A percentile compares a stretch with the other conserved stretches of the same genome.
phyloP scores from a whole-genome alignment of 2,797 vertebrate species.

The Calcarius lapponicus region DNA sequence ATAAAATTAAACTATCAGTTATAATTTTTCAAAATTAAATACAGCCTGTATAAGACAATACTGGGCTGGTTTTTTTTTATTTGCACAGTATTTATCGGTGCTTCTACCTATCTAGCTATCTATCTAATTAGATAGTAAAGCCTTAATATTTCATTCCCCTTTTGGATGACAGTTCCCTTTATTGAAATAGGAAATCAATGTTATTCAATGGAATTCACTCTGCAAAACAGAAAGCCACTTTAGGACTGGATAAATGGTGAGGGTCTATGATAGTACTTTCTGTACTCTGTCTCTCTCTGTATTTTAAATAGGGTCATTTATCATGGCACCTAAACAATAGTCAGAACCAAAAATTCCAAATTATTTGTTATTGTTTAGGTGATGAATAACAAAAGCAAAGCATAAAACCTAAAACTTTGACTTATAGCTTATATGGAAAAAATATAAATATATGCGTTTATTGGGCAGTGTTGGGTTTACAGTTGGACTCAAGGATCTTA shows the following conservation, averaged over 20 bases:
- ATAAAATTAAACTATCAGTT: neutral
- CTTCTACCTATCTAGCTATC: neutral
- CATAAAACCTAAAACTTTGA: neutral
- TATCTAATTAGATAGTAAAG: neutral
- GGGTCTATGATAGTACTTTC: neutral
- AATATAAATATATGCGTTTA: neutral
- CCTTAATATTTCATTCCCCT: conserved; percentile 34
- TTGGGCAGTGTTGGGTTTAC: neutral
- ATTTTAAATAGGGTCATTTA: neutral
- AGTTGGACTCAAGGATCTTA: neutral
- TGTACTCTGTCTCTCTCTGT: neutral
- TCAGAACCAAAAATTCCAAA: neutral
- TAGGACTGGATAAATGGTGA: neutral
- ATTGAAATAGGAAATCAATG: conserved; percentile 55
- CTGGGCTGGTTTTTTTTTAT: neutral
- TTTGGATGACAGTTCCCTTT: neutral
- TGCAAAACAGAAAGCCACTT: neutral
- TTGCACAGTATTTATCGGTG: neutral
- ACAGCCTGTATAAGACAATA: neutral
- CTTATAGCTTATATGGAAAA: neutral
- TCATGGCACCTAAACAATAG: neutral
- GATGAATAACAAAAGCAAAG: neutral
- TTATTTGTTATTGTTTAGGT: neutral
- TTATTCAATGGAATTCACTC: neutral
- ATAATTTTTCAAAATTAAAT: conserved; percentile 20